A percentile compares a stretch with the other conserved stretches of the same genome.
Evolutionary conservation across 1,140 invertebrate genomes (phyloP).

Genomic region (Octopus sinensis): DNA sequence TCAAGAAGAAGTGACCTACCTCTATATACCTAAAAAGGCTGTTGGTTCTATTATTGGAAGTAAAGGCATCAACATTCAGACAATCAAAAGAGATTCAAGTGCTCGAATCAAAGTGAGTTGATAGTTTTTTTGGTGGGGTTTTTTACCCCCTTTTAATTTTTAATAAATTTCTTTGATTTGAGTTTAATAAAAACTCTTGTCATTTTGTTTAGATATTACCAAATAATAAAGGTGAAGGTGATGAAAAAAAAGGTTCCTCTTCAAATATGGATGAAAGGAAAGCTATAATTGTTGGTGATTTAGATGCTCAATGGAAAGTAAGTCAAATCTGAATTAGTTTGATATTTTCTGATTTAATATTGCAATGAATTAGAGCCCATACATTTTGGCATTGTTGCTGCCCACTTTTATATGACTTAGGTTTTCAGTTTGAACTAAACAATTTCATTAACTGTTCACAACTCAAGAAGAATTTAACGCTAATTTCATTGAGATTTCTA

Average conservation of each 20-base stretch:
- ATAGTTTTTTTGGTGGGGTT: not conserved
- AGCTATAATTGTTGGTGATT: slow-evolving; percentile 85
- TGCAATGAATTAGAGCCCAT: too few species aligned
- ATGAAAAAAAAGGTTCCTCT: slow-evolving; percentile 64
- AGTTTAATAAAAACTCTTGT: not conserved
- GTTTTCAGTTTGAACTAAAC: too few species aligned
- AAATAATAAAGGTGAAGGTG: slow-evolving; percentile 32
- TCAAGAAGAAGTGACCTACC: slow-evolving; percentile 42
- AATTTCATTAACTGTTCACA: too few species aligned
- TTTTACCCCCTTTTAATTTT: too few species aligned
- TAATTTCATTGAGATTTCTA: too few species aligned
- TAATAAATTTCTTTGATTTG: too few species aligned
- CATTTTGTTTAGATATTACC: slow-evolving; percentile 68
- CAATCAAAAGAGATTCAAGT: slow-evolving; percentile 93
- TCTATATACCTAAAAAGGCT: slow-evolving; percentile 93
- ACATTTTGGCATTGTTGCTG: too few species aligned
- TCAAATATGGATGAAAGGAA: slow-evolving; percentile 77
- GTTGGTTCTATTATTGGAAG: slow-evolving; percentile 97
- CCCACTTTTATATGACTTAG: too few species aligned
- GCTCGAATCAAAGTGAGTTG: slow-evolving; percentile 71
- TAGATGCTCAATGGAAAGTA: slow-evolving; percentile 95
- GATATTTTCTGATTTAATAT: too few species aligned
- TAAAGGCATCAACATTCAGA: slow-evolving; percentile 92
- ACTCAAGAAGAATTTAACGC: too few species aligned
- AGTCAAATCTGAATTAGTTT: slow-evolving; percentile 2